phyloP scores from a whole-genome alignment of 2,797 vertebrate genomes.

The Hyperoplus immaculatus region DNA sequence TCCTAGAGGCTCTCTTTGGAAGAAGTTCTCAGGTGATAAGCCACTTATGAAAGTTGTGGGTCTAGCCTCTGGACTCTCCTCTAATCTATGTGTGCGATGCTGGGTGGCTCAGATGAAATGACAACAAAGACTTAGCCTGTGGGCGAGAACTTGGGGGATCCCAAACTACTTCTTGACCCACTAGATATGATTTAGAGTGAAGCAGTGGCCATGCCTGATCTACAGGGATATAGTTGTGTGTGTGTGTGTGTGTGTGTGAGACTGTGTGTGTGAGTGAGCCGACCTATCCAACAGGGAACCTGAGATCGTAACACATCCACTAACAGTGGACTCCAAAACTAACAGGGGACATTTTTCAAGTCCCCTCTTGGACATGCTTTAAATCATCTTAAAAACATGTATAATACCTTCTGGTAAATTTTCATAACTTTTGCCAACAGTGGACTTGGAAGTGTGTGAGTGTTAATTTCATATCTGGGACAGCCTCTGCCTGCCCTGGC shows the following conservation, averaged over 20 bases:
- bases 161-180: slow-evolving; percentile 66
- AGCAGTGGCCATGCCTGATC: slow-evolving; percentile 46
- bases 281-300: too few relatives aligned
- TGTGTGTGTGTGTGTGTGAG: not conserved
- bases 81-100: slow-evolving; percentile 76
- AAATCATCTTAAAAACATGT: too few relatives aligned
- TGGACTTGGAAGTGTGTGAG: too few relatives aligned
- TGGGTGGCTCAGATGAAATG: slow-evolving; percentile 73
- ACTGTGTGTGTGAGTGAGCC: too few relatives aligned
- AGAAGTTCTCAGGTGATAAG: slow-evolving; percentile 78
- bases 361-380: too few relatives aligned
- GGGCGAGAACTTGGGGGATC: slow-evolving; percentile 63
- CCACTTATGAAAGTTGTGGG: slow-evolving; percentile 63
- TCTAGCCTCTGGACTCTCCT: slow-evolving; percentile 64
- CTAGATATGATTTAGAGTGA: slow-evolving; percentile 73
- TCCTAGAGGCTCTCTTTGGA: slow-evolving; percentile 56
- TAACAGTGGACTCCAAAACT: too few relatives aligned
- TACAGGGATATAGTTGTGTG: slow-evolving; percentile 26
- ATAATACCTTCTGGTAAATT: too few relatives aligned
- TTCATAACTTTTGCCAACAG: too few relatives aligned
- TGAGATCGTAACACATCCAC: too few relatives aligned
- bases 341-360: too few relatives aligned
- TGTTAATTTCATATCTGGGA: too few relatives aligned
- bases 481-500: too few relatives aligned
- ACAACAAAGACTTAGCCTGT: slow-evolving; percentile 76